Base-by-base conservation (phyloP, 2,113 vertebrate genomes). In the Rhinichthys klamathensis region DNA sequence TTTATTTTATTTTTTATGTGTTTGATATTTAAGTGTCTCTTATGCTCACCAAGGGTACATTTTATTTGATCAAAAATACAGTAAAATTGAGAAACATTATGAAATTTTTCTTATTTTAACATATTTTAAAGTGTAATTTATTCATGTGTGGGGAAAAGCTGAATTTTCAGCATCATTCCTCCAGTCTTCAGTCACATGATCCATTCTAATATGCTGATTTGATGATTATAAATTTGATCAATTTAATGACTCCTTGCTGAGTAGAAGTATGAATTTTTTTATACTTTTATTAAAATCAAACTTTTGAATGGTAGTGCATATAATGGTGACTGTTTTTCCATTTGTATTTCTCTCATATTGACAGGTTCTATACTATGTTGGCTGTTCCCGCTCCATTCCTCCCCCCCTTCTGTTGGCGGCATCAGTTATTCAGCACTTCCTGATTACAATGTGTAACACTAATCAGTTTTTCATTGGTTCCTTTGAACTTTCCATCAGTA, bases 301-400 rank as follows among this genome's bases (percentile, higher is more conserved):
- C 11, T 16, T 74, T 41, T 74, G 11, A 74, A 49, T 3, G 21
- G n/a, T 8, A 8, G 4, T 74, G 21, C n/a, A 9, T 5, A 72
- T 38, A 44, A 65, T 61, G 25, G 2, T 73, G 23, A n/a, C n/a
- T 44, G 38, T 72, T n/a, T 72, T 72, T 72, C 44, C 3, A 1
- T 6, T 0, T 80, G 11, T 25, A 30, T 58, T 9, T 65, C 5
- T 60, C 77, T 51, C 35, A 8, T 67, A 12, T 87, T 72, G 63
- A 21, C 89, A 96, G 96, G 95, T 16, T 95, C 95, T 0, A 86
- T 96, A 25, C 91, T 96, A 13, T 95, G 92, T 87, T 96, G 96
- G 96, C 91, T 96, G 10, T 94, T 96, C 44, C 96, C 96, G 0
- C 93, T 96, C 54, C 94, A 95, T 91, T 92, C 94, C 84, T 93